Base-by-base conservation (phyloP, 1,140 invertebrate species). In the Cyphomyrmex costatus region DNA sequence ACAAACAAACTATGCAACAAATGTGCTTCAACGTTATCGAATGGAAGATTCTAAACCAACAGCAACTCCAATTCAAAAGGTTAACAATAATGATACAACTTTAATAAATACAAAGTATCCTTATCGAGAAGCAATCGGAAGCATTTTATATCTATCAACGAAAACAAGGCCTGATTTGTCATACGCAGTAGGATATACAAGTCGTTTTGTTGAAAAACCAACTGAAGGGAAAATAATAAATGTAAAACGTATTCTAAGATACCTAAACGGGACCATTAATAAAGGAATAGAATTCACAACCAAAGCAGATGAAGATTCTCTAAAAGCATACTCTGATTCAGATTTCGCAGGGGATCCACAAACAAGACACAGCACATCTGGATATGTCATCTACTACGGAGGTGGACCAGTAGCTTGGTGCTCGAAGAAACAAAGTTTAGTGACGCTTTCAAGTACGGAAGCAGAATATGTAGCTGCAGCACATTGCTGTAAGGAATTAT, bases 101-200 rank as follows among this genome's bases (percentile, higher is more conserved):
- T 53, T n/a, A 6, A 7, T 7, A 3, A 53, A 53, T n/a, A n/a
- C 19, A 53, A 53, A 53, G 0, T 53, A 53, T n/a, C 19, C 51
- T 1, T 53, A 53, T 53, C 19, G 19, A n/a, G 51, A 66, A 8
- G 8, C 63, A 21, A 5, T 66, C n/a, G 33, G 19, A 36, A 66
- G 33, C 21, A 8, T 79, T 3, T 16, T 79, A 14, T 79, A 66
- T 14, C n/a, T 79, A 8, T 33, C 42, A 1, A 66, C 3, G 53
- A 82, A 70, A 49, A 80, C 63, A 0, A 58, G 51, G 27, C 65
- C 65, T 10, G 77, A 82, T 14, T 7, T 82, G 19, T 5, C n/a
- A 1, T 82, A 16, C 49, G 63, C 65, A 10, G 33, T 36, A 0
- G 58, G 16, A 19, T 60, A 42, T 14, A 24, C 24, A 0, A 82